Evolutionary conservation across 2,113 vertebrate species (phyloP).

Genomic region (Blennius ocellaris): DNA sequence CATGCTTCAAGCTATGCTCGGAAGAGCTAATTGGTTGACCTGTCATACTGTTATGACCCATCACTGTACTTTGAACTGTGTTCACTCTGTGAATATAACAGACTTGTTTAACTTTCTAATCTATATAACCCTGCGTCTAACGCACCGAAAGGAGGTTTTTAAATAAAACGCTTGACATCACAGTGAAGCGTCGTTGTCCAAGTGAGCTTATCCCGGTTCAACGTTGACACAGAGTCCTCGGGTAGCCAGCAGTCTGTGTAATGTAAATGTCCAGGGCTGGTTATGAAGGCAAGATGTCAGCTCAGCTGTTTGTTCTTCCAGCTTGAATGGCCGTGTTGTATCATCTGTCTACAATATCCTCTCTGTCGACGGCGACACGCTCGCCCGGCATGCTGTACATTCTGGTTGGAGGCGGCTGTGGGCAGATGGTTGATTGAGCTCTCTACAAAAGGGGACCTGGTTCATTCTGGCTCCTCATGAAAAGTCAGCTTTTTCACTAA

Average conservation of each 20-base stretch:
- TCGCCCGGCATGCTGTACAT: constrained; percentile 52
- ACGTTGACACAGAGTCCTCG: constrained; percentile 53
- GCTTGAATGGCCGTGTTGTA: constrained; percentile 59
- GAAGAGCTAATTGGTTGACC: too few species aligned
- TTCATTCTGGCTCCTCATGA: constrained; percentile 14
- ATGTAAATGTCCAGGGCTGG: constrained; percentile 51
- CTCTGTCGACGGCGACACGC: constrained; percentile 40
- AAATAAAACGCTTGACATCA: not conserved
- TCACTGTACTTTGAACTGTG: too few species aligned
- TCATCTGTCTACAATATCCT: constrained; percentile 39
- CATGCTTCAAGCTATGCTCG: too few species aligned
- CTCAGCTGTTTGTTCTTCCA: constrained; percentile 59
- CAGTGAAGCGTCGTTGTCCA: not conserved
- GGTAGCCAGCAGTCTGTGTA: constrained; percentile 27
- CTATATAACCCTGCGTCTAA: too few species aligned
- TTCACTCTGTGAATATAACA: too few species aligned
- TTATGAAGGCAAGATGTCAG: constrained; percentile 49
- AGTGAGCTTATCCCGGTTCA: not conserved
- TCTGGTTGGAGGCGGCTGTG: constrained; percentile 60
- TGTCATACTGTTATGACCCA: too few species aligned
- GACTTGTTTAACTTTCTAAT: too few species aligned
- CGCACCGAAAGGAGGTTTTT: too few species aligned
- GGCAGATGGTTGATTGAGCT: constrained; percentile 26
- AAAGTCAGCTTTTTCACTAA: not conserved
- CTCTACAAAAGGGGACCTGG: constrained; percentile 10